Evolutionary conservation across 1,140 invertebrate genomes (phyloP).

Genomic region (Heterodera carotae): DNA sequence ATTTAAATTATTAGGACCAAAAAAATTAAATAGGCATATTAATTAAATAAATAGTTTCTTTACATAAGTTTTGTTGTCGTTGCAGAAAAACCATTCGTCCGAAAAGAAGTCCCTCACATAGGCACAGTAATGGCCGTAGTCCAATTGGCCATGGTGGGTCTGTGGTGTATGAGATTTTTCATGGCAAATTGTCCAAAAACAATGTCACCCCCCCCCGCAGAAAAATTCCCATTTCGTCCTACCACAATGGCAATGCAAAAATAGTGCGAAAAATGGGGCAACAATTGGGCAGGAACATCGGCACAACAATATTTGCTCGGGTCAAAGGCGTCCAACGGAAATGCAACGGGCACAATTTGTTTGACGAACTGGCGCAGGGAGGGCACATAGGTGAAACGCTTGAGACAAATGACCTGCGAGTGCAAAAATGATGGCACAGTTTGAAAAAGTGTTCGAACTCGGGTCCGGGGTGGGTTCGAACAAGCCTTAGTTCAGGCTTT

Average conservation of each 20-base stretch:
- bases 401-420: constrained; percentile 81
- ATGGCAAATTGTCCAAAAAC: neutral
- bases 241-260: constrained; percentile 33
- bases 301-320: constrained; percentile 76
- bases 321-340: constrained; percentile 81
- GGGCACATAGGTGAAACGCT: constrained; percentile 80
- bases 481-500: no score
- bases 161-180: neutral
- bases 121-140: constrained; percentile 32
- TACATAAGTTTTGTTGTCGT: constrained; percentile 25
- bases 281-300: constrained; percentile 61
- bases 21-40: no score
- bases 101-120: constrained; percentile 14
- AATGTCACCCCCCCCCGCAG: no score
- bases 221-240: neutral
- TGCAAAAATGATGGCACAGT: constrained; percentile 13
- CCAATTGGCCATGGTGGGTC: constrained; percentile 33
- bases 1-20: no score
- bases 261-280: neutral
- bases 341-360: constrained; percentile 85
- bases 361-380: constrained; percentile 78
- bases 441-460: neutral
- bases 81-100: constrained; percentile 34
- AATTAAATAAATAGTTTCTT: neutral
- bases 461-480: no score